Conservation (phyloP, 1,140 invertebrate genomes). For the Ostrea denselamellosa region DNA sequence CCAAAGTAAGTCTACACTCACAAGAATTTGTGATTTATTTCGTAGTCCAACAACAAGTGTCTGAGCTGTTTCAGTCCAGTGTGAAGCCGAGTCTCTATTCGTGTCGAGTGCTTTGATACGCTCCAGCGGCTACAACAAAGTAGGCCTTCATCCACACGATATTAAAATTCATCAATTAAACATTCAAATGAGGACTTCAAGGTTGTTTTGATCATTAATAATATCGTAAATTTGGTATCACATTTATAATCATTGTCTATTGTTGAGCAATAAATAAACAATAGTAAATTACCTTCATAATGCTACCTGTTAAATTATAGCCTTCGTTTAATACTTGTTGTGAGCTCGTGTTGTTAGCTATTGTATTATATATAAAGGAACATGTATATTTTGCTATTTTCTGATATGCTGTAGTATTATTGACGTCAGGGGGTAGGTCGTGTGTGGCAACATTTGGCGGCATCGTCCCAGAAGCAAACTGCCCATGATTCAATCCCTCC, state of each 20-base stretch:
- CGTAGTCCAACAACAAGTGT: background rate
- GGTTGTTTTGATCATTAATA: background rate
- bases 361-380: conserved; percentile 51
- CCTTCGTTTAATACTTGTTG: conserved; percentile 29
- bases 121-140: background rate
- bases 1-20: conserved; percentile 3
- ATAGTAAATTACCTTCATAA: background rate
- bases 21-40: conserved; percentile 21
- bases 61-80: conserved; percentile 48
- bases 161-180: no score
- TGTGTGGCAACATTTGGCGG: conserved; percentile 49
- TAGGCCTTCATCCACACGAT: background rate
- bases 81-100: background rate
- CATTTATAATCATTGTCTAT: no score
- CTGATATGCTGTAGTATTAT: conserved; percentile 45
- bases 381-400: conserved; percentile 55
- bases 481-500: conserved; percentile 59
- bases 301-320: conserved; percentile 14
- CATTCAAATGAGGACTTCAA: background rate
- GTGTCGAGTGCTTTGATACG: background rate
- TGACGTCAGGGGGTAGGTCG: conserved; percentile 58
- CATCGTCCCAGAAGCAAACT: conserved; percentile 63
- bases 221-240: no score
- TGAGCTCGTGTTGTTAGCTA: conserved; percentile 14
- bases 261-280: no score